Percentiles rank a stretch among this genome's conserved stretches.
phyloP scores from a whole-genome alignment of 2,113 vertebrate genomes.

The Gadus chalcogrammus region DNA sequence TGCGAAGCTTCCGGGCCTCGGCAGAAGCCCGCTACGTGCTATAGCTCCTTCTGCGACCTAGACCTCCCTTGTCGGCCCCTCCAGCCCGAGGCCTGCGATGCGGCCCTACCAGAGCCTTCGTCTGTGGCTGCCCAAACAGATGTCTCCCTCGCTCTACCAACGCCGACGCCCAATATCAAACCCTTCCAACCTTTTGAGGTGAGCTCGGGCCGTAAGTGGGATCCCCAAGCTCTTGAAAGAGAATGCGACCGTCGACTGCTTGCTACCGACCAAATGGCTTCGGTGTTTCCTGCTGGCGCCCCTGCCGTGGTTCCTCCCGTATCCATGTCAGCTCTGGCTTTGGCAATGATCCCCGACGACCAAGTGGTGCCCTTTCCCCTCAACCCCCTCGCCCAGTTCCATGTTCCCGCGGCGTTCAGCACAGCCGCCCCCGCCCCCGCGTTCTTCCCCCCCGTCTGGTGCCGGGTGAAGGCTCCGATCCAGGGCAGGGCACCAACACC shows the following conservation, averaged over 20 bases:
- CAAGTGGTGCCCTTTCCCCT: slow-evolving; percentile 39
- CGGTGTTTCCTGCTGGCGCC: too few relatives aligned
- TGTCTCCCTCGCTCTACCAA: not conserved
- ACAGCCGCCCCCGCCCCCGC: not conserved
- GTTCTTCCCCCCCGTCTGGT: not conserved
- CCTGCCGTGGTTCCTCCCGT: not conserved
- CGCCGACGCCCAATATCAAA: not conserved
- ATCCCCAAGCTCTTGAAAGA: slow-evolving; percentile 12
- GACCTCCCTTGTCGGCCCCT: not conserved
- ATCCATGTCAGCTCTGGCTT: slow-evolving; percentile 17
- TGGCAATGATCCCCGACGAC: slow-evolving; percentile 21
- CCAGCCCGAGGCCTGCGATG: not conserved
- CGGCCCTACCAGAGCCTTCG: not conserved
- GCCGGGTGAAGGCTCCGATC: slow-evolving; percentile 19
- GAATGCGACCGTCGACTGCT: slow-evolving; percentile 29
- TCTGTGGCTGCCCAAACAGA: not conserved
- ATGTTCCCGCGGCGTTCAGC: slow-evolving; percentile 16
- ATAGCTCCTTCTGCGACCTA: not conserved
- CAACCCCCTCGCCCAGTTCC: slow-evolving; percentile 24
- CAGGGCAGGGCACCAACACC: slow-evolving; percentile 23
- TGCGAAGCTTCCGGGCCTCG: not conserved
- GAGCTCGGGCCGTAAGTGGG: slow-evolving; percentile 5
- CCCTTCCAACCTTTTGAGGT: not conserved
- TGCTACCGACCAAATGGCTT: not conserved
- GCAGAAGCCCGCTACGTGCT: not conserved